Conservation (phyloP, 1,140 invertebrate genomes). For the Drosophila murphyi region DNA sequence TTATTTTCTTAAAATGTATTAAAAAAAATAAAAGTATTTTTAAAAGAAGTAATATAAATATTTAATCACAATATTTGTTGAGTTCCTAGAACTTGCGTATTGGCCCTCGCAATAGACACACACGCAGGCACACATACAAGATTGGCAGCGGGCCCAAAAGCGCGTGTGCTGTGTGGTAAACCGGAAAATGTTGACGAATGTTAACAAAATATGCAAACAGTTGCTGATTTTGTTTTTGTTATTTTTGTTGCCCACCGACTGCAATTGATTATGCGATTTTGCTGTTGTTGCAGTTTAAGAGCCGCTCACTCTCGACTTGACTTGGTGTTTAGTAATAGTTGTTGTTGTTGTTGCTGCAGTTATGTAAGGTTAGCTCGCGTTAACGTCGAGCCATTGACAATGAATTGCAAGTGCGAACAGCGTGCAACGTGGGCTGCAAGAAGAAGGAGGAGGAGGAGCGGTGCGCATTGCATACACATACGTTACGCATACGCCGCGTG, state of each 20-base stretch:
- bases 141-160: constrained; percentile 7
- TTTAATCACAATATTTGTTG: neutral
- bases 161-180: constrained; percentile 29
- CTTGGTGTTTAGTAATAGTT: constrained; percentile 13
- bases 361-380: constrained; percentile 43
- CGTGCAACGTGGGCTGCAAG: constrained; percentile 31
- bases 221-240: constrained; percentile 19
- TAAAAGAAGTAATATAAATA: too few relatives aligned
- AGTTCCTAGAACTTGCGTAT: neutral
- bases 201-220: constrained; percentile 51
- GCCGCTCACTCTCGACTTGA: constrained; percentile 28
- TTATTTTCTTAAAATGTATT: too few relatives aligned
- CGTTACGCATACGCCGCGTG: constrained; percentile 47
- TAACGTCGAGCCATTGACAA: constrained; percentile 48
- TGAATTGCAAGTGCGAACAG: constrained; percentile 50
- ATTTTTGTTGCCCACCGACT: constrained; percentile 34
- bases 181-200: constrained; percentile 55
- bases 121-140: neutral
- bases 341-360: constrained; percentile 11
- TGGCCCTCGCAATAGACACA: constrained; percentile 20
- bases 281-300: constrained; percentile 37
- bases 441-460: neutral
- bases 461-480: constrained; percentile 8
- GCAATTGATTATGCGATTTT: constrained; percentile 46
- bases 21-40: too few relatives aligned